Base-by-base conservation (phyloP, 2,797 vertebrate species). In the Cirrhinus molitorella region DNA sequence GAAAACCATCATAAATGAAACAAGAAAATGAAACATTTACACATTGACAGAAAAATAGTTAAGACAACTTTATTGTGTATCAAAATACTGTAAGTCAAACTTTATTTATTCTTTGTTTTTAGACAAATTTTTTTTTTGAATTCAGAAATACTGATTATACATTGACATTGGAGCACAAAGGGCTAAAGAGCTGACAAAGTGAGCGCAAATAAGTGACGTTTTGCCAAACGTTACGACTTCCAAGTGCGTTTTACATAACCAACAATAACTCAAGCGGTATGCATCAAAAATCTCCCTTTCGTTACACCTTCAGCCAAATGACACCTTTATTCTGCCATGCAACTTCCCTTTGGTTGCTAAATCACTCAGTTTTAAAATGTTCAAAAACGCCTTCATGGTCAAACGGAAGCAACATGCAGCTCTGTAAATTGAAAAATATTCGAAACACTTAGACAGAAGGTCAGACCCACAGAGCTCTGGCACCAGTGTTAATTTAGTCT, bases 11-110 rank as follows among this genome's bases (percentile, higher is more conserved):
- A 4, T 23, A 80, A 21, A 68, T 34, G n/a, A 76, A 0, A 66
- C 65, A 84, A 25, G 16, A 85, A 61, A 68, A 83, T 5, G 1
- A 65, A 14, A 10, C 17, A 49, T 3, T 40, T 65, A 85, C 37
- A 87, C 31, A 82, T 80, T 91, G 92, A 92, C 91, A 94, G 89
- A 93, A 94, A 94, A 94, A 94, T 93, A 94, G 89, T 92, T 92
- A 91, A 72, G 88, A 94, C 91, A 93, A 93, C 88, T 96, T 96
- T 96, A 95, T 95, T 96, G 94, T 92, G 90, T 95, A 95, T 95
- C 94, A 95, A 96, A 95, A 95, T 94, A 95, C 93, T 93, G 92
- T 80, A 90, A 84, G 85, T 93, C 92, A 91, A 94, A 93, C 91
- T 92, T 88, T 88, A 90, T 89, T 88, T 6, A 9, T 43, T 43